Evolutionary conservation across 92 coral and sea anemone species (phyloP).

Genomic region (Bergia sp.): DNA sequence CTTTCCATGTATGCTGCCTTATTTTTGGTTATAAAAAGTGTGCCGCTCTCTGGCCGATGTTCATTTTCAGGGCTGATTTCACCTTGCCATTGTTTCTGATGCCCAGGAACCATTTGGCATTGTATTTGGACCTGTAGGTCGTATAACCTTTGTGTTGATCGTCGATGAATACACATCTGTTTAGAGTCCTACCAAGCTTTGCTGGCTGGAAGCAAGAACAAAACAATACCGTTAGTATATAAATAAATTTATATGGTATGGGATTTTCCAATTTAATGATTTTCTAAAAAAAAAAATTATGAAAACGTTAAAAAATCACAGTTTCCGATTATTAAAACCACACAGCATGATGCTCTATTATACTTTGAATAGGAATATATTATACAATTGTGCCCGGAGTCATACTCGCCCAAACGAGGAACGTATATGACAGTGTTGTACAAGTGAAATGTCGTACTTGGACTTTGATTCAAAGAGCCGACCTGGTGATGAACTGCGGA

Average conservation of each 20-base stretch:
- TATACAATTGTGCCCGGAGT: background rate
- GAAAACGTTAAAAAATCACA: too few species aligned
- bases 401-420: background rate
- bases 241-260: background rate
- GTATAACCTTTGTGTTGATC: constrained; percentile 37
- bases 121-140: constrained; percentile 6
- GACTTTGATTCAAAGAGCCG: background rate
- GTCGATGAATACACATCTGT: constrained; percentile 25
- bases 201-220: background rate
- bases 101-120: constrained; percentile 20
- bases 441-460: background rate
- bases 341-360: background rate
- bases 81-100: constrained; percentile 19
- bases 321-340: background rate
- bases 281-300: too few species aligned
- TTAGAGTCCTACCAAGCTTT: background rate
- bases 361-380: background rate
- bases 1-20: background rate
- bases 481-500: background rate
- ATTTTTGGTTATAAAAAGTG: constrained; percentile 25
- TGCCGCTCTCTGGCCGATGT: constrained; percentile 22
- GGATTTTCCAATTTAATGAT: too few species aligned
- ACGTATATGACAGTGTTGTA: too few species aligned
- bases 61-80: constrained; percentile 15
- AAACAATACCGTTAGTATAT: background rate